Evolutionary conservation across 2,113 vertebrate species (phyloP), one percentile per base, ranked within the genome.

Genomic region (Dasyprocta punctata): DNA sequence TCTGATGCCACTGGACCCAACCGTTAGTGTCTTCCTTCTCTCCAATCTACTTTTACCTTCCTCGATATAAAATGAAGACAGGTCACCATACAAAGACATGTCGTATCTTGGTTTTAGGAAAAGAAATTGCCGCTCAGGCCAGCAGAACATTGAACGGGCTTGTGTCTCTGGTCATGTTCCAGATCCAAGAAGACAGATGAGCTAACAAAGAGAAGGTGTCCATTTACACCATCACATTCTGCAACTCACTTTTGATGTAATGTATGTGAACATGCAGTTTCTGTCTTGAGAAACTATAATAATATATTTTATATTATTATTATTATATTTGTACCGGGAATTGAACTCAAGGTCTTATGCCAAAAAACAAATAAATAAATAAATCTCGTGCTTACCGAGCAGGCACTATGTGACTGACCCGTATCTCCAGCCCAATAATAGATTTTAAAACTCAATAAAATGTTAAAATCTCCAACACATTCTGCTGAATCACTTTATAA

Each of bases 371-470:
- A 8, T n/a, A n/a, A n/a, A n/a, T n/a, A n/a, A n/a, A n/a, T n/a
- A n/a, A n/a, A 56, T 56, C 17, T 56, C 54, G 19, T 56, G 54
- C 54, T 56, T 19, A 56, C 17, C 17, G 5, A 56, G 54, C 54
- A 56, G 54, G 16, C 54, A 56, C 54, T 56, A 56, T 56, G 54
- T 17, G 3, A 56, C 54, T 56, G 54, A 56, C 54, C 54, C 16
- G 19, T 56, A 56, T 56, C 54, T 17, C 54, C 17, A 56, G 54
- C 54, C 54, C 54, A 56, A 56, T 56, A 69, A 69, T 8, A 92
- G 52, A 28, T 77, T 91, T 93, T 71, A 54, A 93, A 83, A n/a
- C 30, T 14, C 28, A 81, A 73, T 54, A 92, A 73, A 86, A 82
- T 41, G 67, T 73, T 41, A n/a, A 56, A 54, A 83, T 83, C 58